These are phyloP conservation scores for Rhinoraja longicauda DNA, from an alignment of 2,797 vertebrate species.

Conservation along the genomic window DNA sequence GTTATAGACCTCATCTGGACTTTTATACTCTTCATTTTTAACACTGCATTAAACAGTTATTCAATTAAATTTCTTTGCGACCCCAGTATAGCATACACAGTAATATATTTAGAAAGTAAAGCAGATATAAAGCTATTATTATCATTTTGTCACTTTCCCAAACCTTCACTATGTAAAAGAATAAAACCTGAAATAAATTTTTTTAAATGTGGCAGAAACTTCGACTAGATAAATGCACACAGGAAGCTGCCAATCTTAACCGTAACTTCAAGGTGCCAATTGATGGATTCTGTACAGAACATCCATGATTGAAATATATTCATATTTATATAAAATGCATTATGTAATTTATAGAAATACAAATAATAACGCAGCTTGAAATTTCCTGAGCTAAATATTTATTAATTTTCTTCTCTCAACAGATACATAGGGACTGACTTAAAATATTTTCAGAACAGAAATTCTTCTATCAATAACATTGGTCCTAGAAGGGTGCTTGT, in stretches of 20 bases:
- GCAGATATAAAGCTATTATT: not conserved
- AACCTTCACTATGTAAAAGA: not conserved
- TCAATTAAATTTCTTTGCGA: not conserved
- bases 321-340: too few species aligned
- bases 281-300: not conserved
- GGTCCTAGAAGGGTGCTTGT: not conserved
- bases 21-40: not conserved
- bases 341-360: not conserved
- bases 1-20: not conserved
- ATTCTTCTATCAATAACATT: not conserved
- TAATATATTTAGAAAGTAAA: slow-evolving; percentile 14
- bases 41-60: not conserved
- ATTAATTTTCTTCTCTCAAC: not conserved
- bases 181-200: not conserved
- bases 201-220: not conserved
- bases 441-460: not conserved
- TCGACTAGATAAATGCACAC: not conserved
- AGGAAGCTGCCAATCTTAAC: not conserved
- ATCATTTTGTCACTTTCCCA: not conserved
- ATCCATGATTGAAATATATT: not conserved
- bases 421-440: too few species aligned
- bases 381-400: not conserved
- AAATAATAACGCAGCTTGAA: not conserved
- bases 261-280: not conserved
- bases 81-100: not conserved